A percentile compares a stretch with the other conserved stretches of the same genome.
Conservation (phyloP, 2,113 vertebrate species). For the Haemorhous mexicanus region DNA sequence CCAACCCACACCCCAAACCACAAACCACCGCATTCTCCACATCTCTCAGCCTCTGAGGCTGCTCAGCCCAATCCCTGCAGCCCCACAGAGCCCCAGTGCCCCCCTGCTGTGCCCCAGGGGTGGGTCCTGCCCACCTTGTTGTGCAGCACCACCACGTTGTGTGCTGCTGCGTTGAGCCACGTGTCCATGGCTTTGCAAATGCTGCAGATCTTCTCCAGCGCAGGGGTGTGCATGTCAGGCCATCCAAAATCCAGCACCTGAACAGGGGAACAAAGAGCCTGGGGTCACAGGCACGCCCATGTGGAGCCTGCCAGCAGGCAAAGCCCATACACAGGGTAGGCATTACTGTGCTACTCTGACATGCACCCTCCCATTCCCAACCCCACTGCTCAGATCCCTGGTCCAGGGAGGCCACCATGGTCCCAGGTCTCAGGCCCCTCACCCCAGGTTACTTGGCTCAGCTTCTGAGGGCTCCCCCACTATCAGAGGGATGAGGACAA, state of each 20-base stretch:
- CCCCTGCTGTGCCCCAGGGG: fast-evolving
- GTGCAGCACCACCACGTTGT: conserved; percentile 94
- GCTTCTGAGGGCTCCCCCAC: neutral
- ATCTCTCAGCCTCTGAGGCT: neutral
- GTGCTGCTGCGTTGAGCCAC: conserved; percentile 86
- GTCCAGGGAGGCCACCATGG: fast-evolving
- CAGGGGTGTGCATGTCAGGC: conserved; percentile 95
- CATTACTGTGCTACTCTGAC: neutral
- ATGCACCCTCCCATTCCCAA: neutral
- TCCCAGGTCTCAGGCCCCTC: neutral
- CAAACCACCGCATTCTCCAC: neutral
- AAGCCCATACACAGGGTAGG: fast-evolving
- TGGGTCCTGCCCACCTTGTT: conserved; percentile 82
- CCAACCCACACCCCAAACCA: neutral
- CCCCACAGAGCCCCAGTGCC: fast-evolving
- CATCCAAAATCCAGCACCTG: conserved; percentile 97
- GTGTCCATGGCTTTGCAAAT: conserved; percentile 99
- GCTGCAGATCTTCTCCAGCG: conserved; percentile 97
- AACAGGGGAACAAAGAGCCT: neutral
- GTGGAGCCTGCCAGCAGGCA: fast-evolving
- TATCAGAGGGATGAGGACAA: neutral
- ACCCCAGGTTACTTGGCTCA: neutral
- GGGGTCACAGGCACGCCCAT: neutral
- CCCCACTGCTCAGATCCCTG: neutral
- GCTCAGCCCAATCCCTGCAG: neutral